Conservation (phyloP, 1,140 invertebrate species). For the Stegodyphus mimosarum region DNA sequence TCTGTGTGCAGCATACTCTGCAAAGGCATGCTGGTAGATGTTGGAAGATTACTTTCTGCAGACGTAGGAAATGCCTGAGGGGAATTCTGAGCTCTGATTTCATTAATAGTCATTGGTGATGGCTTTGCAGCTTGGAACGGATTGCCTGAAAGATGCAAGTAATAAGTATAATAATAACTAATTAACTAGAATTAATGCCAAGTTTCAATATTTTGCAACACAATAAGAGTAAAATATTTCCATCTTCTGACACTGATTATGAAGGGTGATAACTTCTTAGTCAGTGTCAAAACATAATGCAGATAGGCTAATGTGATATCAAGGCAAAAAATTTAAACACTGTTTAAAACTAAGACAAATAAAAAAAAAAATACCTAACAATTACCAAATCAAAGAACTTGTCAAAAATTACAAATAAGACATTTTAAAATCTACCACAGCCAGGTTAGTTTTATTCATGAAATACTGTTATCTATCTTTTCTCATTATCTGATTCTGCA, state of each 20-base stretch:
- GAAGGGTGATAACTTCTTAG: not conserved
- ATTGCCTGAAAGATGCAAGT: conserved; percentile 9
- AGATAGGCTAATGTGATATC: too few relatives aligned
- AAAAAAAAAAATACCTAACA: too few relatives aligned
- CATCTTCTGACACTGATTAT: not conserved
- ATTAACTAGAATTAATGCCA: not conserved
- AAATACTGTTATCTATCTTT: too few relatives aligned
- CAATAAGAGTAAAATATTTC: too few relatives aligned
- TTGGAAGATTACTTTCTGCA: conserved; percentile 5
- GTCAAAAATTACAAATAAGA: too few relatives aligned
- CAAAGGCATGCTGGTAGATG: conserved; percentile 22
- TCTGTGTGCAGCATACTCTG: not conserved
- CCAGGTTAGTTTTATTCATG: too few relatives aligned
- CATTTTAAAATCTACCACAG: too few relatives aligned
- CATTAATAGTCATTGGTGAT: conserved; percentile 23
- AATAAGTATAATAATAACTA: not conserved
- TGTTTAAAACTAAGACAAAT: too few relatives aligned
- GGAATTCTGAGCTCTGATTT: conserved; percentile 16
- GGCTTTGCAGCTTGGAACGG: conserved; percentile 26
- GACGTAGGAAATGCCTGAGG: not conserved
- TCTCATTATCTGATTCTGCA: too few relatives aligned
- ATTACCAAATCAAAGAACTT: too few relatives aligned
- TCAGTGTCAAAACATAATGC: not conserved
- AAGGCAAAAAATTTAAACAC: too few relatives aligned
- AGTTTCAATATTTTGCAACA: not conserved